A percentile compares a stretch with the other conserved stretches of the same genome.
Conservation (phyloP, 2,113 vertebrate species). For the Loxodonta africana region DNA sequence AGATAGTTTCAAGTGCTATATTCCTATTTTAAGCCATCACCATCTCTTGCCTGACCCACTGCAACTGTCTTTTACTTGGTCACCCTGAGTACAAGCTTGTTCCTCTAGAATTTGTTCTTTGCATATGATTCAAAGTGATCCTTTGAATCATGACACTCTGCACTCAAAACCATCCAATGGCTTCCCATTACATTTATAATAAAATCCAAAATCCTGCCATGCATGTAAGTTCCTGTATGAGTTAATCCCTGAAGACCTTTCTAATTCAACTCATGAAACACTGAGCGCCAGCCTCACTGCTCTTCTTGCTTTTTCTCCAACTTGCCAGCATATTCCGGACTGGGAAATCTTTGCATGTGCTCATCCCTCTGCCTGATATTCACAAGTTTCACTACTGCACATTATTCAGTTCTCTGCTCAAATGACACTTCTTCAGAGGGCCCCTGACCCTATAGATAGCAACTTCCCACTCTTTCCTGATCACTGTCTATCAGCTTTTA, state of each 20-base stretch:
- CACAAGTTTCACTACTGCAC: not conserved
- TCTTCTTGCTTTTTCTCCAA: constrained; percentile 19
- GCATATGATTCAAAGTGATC: not conserved
- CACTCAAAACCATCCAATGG: not conserved
- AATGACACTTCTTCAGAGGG: not conserved
- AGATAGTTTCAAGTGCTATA: not conserved
- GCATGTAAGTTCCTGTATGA: not conserved
- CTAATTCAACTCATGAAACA: not conserved
- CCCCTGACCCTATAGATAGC: not conserved
- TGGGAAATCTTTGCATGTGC: not conserved
- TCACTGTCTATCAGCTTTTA: not conserved
- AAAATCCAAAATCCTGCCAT: not conserved
- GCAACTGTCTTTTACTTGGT: not conserved
- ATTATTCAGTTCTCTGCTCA: not conserved
- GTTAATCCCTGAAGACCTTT: not conserved
- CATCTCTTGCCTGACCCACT: not conserved
- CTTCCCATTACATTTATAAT: not conserved
- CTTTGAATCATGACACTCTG: not conserved
- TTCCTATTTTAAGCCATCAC: not conserved
- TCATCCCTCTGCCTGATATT: not conserved
- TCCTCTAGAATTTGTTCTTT: not conserved
- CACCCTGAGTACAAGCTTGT: not conserved
- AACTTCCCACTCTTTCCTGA: not conserved
- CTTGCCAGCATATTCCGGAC: not conserved
- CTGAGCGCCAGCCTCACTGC: not conserved